Evolutionary conservation across 2,888 invertebrate genomes (phyloP).

Genomic region (Tenthredo scrophulariae): DNA sequence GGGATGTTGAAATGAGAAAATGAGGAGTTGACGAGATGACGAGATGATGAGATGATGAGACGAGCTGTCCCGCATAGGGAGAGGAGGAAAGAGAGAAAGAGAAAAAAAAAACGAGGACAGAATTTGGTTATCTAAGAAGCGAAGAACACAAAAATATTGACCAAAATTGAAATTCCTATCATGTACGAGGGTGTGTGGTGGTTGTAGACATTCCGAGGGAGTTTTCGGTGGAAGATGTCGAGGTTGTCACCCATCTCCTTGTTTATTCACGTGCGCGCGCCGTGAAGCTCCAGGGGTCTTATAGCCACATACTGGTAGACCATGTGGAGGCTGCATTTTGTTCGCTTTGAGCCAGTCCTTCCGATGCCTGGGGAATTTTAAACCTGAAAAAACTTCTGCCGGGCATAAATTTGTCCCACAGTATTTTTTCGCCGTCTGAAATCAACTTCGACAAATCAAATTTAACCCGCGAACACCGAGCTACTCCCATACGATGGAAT

Average conservation of each 20-base stretch:
- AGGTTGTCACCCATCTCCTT: conserved; percentile 53
- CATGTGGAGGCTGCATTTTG: conserved; percentile 39
- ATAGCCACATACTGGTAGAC: conserved; percentile 25
- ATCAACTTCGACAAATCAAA: conserved; percentile 10
- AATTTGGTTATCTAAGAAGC: conserved; percentile 25
- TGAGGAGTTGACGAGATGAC: not conserved
- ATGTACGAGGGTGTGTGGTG: conserved; percentile 43
- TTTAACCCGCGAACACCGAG: not conserved
- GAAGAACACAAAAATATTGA: conserved; percentile 52
- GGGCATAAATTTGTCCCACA: conserved; percentile 25
- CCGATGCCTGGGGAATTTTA: conserved; percentile 50
- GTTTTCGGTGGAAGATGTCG: conserved; percentile 39
- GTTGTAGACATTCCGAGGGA: conserved; percentile 50
- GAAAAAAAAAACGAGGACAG: not conserved
- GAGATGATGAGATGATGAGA: conserved; percentile 6
- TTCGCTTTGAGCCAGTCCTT: conserved; percentile 45
- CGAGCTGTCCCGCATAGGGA: not conserved
- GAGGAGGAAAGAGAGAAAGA: not conserved
- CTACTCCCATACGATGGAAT: conserved; percentile 10
- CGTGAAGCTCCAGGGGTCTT: conserved; percentile 45
- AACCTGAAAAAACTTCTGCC: conserved; percentile 32
- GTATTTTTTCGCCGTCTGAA: not conserved
- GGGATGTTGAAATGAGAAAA: not conserved
- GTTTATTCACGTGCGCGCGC: conserved; percentile 53
- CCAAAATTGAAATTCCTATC: conserved; percentile 52